Conservation (phyloP, 2,113 vertebrate species). For the Tychaedon coryphoeus region DNA sequence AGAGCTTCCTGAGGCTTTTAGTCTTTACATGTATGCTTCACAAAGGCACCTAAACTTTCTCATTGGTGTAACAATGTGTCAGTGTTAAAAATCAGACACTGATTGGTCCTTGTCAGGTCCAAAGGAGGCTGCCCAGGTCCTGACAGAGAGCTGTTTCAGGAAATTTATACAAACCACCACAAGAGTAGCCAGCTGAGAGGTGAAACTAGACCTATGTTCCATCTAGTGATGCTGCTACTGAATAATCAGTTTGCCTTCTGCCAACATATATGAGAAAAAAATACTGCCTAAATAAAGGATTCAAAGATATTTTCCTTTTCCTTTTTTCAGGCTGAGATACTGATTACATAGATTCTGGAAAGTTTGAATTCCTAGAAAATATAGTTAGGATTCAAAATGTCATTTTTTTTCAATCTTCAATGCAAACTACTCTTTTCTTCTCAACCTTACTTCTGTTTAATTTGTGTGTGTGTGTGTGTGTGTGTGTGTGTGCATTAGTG, state of each 20-base stretch:
- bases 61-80: too few relatives aligned
- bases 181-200: neutral
- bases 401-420: neutral
- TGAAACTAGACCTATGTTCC: neutral
- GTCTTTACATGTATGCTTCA: too few relatives aligned
- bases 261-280: neutral
- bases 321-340: neutral
- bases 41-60: too few relatives aligned
- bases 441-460: neutral
- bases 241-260: neutral
- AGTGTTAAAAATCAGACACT: too few relatives aligned
- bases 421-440: neutral
- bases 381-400: neutral
- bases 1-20: too few relatives aligned
- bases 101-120: too few relatives aligned
- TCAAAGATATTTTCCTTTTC: neutral
- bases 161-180: too few relatives aligned
- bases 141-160: too few relatives aligned
- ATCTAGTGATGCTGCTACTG: neutral
- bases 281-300: neutral
- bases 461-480: too few relatives aligned
- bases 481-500: fast-evolving
- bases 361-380: neutral
- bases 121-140: too few relatives aligned
- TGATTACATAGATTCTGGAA: neutral